Evolutionary conservation across 1,140 invertebrate species (phyloP), one percentile per base, ranked within the genome.

Genomic region (Diuraphis noxia): DNA sequence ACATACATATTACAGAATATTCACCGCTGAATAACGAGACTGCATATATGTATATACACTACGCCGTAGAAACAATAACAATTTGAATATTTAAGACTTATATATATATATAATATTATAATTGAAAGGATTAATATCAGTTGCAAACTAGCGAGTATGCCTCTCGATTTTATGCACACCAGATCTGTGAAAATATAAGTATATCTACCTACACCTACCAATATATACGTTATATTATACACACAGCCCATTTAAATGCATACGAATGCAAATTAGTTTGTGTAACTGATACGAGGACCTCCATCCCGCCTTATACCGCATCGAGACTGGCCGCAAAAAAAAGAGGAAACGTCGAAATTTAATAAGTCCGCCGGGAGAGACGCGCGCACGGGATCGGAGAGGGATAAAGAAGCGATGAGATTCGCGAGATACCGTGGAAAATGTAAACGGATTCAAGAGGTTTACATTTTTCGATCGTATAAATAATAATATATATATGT

Each of bases 201-300:
- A 49, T 49, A 49, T 46, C 9, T 63, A 56, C 8, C 7, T 25
- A 52, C 9, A 63, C 19, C 46, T 56, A 30, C 30, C n/a, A n/a
- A 56, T 30, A 56, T 56, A 56, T 13, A 63, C n/a, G 25, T 25
- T 56, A 40, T 36, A 81, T 40, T n/a, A n/a, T n/a, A n/a, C n/a
- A n/a, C 13, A 19, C 38, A 49, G 46, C 43, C 84, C 84, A 46
- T 86, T 86, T 86, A 49, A 49, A 86, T 34, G 43, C 84, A 34
- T 36, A 21, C 43, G 43, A 86, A 86, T 49, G 84, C 43, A 86
- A 86, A 86, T 49, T 46, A 86, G 43, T 86, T 86, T 86, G 84
- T 46, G 84, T n/a, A 86, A 49, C 43, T 36, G 43, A 36, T 49
- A 86, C 43, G 82, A n/a, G 38, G 79, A 30, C 23, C 2, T 10